Conservation (phyloP, 2,888 invertebrate species). For the Drosophila aldrichi region DNA sequence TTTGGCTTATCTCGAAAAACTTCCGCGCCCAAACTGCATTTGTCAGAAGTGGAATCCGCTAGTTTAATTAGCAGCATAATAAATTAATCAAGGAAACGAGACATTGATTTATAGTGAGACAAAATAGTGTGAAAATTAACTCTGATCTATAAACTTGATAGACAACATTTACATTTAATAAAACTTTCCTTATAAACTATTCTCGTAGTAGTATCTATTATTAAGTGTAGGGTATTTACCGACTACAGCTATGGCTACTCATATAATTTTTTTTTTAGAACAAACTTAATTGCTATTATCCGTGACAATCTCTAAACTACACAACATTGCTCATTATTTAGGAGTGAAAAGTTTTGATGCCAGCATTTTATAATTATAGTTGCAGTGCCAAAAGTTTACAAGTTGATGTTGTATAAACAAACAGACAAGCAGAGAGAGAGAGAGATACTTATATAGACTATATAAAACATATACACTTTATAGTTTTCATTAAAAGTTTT, state of each 20-base stretch:
- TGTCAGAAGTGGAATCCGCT: slow-evolving; percentile 38
- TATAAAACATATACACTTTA: slow-evolving; percentile 29
- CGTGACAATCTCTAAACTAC: not conserved
- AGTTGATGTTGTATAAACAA: slow-evolving; percentile 17
- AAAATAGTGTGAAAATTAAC: too few relatives aligned
- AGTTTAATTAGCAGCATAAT: slow-evolving; percentile 43
- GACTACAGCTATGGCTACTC: too few relatives aligned
- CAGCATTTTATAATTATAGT: slow-evolving; percentile 59
- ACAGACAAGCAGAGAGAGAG: slow-evolving; percentile 11
- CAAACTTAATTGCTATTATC: slow-evolving; percentile 12
- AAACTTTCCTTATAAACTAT: too few relatives aligned
- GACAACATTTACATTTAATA: too few relatives aligned
- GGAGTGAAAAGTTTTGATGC: slow-evolving; percentile 41
- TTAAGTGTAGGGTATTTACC: too few relatives aligned
- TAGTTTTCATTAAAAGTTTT: slow-evolving; percentile 72
- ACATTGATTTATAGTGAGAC: not conserved
- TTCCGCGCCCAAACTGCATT: slow-evolving; percentile 55
- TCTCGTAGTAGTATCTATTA: too few relatives aligned
- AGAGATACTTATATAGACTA: slow-evolving; percentile 13
- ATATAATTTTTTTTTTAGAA: not conserved
- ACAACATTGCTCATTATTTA: not conserved
- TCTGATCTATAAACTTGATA: too few relatives aligned
- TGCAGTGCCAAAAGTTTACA: slow-evolving; percentile 55
- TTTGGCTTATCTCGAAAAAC: slow-evolving; percentile 45
- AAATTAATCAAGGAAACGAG: slow-evolving; percentile 15